Conservation (phyloP, 2,888 invertebrate species). For the Ophraella communa region DNA sequence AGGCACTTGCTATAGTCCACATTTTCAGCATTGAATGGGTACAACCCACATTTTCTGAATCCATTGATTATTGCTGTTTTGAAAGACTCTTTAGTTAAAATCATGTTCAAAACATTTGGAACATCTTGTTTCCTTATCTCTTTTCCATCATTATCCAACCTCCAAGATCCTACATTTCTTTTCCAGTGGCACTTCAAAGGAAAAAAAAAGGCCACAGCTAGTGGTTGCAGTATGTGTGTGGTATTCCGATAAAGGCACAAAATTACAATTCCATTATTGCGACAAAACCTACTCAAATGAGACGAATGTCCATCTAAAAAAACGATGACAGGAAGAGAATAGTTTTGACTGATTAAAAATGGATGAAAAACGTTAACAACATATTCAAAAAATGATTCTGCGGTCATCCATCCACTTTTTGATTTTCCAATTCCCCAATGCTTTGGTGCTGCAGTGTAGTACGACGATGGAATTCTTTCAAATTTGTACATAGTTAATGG, state of each 20-base stretch:
- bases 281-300: neutral
- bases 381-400: constrained; percentile 22
- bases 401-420: constrained; percentile 31
- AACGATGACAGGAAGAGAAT: neutral
- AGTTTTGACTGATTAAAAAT: neutral
- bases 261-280: neutral
- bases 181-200: neutral
- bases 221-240: neutral
- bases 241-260: neutral
- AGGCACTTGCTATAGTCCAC: too few relatives aligned
- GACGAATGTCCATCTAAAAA: neutral
- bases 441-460: neutral
- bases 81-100: too few relatives aligned
- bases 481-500: constrained; percentile 24
- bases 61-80: too few relatives aligned
- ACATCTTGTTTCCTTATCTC: neutral
- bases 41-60: too few relatives aligned
- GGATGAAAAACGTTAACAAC: constrained; percentile 20
- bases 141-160: neutral
- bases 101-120: neutral
- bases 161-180: neutral
- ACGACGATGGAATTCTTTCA: constrained; percentile 18
- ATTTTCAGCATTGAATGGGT: too few relatives aligned
- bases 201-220: neutral
- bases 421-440: constrained; percentile 25